Evolutionary conservation across 2,888 invertebrate genomes (phyloP).

Genomic region (Synergus laeviventris): DNA sequence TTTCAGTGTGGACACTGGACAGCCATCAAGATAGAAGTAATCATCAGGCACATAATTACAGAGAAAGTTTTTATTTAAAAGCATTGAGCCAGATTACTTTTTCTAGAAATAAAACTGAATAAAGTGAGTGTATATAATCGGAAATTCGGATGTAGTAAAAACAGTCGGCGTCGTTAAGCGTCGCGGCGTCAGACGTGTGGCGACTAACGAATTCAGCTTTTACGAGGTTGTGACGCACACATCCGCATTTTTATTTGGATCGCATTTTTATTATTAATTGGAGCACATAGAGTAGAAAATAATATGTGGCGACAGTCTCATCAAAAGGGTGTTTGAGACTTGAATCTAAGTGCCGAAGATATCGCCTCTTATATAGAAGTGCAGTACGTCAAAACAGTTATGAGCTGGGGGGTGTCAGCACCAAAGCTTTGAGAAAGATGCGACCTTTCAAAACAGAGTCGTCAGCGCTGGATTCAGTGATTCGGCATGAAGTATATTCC

Average conservation of each 20-base stretch:
- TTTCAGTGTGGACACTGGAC: not conserved
- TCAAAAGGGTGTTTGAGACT: not conserved
- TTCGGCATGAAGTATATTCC: slow-evolving; percentile 30
- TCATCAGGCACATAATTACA: not conserved
- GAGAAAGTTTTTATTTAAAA: not conserved
- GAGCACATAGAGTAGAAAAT: not conserved
- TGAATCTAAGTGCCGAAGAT: slow-evolving; percentile 17
- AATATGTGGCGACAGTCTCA: slow-evolving; percentile 7
- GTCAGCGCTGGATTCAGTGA: slow-evolving; percentile 29
- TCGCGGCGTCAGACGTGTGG: slow-evolving; percentile 12
- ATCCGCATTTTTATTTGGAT: slow-evolving; percentile 54
- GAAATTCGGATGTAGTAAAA: slow-evolving; percentile 29
- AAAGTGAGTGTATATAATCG: slow-evolving; percentile 4
- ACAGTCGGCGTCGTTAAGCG: slow-evolving; percentile 24
- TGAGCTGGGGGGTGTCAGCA: slow-evolving; percentile 11
- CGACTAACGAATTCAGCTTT: slow-evolving; percentile 47
- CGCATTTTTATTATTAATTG: slow-evolving; percentile 28
- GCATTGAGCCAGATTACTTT: not conserved
- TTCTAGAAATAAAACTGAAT: too few species aligned
- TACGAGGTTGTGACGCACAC: slow-evolving; percentile 54
- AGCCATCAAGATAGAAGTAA: not conserved
- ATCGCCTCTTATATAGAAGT: slow-evolving; percentile 6
- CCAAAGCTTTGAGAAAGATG: slow-evolving; percentile 37
- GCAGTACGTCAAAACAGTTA: slow-evolving; percentile 27
- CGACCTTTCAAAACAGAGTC: slow-evolving; percentile 36